Evolutionary conservation across 2,113 vertebrate species (phyloP).

Genomic region (Albula goreensis): DNA sequence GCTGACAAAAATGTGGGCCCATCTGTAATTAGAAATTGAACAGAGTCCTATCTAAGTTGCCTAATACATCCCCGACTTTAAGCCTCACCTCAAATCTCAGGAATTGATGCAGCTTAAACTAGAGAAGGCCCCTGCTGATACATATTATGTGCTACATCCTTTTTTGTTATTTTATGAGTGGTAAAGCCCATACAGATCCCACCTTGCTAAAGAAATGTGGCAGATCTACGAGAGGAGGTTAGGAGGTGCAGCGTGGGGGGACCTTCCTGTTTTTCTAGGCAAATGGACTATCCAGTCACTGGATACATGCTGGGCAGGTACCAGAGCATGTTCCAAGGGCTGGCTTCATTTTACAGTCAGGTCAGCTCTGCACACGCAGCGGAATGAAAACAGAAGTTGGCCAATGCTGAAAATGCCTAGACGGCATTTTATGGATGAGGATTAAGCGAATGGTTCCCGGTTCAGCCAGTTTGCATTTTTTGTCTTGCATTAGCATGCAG

Average conservation of each 20-base stretch:
- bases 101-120: not conserved
- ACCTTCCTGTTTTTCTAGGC: not conserved
- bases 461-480: slow-evolving; percentile 48
- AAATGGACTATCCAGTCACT: slow-evolving; percentile 9
- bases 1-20: slow-evolving; percentile 57
- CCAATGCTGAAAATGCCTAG: slow-evolving; percentile 28
- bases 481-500: slow-evolving; percentile 66
- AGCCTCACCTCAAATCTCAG: not conserved
- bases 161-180: not conserved
- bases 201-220: not conserved
- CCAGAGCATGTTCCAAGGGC: not conserved
- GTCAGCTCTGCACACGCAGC: not conserved
- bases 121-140: not conserved
- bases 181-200: not conserved
- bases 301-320: not conserved
- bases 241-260: not conserved
- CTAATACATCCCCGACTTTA: slow-evolving; percentile 28
- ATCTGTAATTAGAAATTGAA: slow-evolving; percentile 59
- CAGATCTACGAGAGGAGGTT: not conserved
- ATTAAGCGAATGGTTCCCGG: slow-evolving; percentile 54
- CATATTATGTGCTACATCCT: not conserved
- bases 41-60: slow-evolving; percentile 56
- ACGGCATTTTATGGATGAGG: slow-evolving; percentile 54
- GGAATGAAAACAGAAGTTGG: not conserved
- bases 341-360: not conserved